Base-by-base conservation (phyloP, 2,888 invertebrate species). In the Dasysyrphus tricinctus region DNA sequence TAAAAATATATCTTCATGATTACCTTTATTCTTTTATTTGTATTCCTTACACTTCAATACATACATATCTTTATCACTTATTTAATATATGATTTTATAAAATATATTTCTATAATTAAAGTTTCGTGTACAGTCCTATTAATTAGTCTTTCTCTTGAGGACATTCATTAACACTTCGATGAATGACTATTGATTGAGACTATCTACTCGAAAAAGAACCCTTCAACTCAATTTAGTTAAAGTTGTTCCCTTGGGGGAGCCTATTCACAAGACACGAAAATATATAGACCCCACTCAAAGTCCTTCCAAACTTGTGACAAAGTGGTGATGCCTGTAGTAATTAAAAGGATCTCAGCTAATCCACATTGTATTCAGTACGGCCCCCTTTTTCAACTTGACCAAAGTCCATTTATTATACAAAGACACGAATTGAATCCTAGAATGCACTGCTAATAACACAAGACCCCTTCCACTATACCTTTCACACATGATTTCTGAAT, bases 331-430 rank as follows among this genome's bases (percentile, higher is more conserved):
- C 88, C 89, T 80, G 78, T 3, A 90, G 92, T 92, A 92, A 92
- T 92, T 92, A 92, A 92, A 91, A 90, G 90, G 90, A 90, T 90
- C 89, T 89, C 88, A 89, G 91, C 91, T 91, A 91, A 91, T 92
- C 91, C 88, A 69, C 37, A 88, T 76, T 57, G 16, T 59, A 16
- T 16, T 19, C 12, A 24, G 0, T 6, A 29, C 19, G 51, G 37
- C 77, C 74, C 78, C 59, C 11, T 70, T 65, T 75, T 65, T 75
- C 88, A 80, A 77, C 90, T 89, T 91, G 92, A 91, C 91, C 92
- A 91, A 89, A 90, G 90, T 90, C 91, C 91, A 91, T 92, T 91
- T 91, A 91, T 91, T 90, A 69, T 51, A 90, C 57, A 42, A 51
- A 65, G 51, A 59, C 81, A 78, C 56, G 86, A 82, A 82, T 73